These are phyloP conservation scores for Craniophora ligustri DNA, from an alignment of 2,888 invertebrate genomes.

Conservation along the genomic window DNA sequence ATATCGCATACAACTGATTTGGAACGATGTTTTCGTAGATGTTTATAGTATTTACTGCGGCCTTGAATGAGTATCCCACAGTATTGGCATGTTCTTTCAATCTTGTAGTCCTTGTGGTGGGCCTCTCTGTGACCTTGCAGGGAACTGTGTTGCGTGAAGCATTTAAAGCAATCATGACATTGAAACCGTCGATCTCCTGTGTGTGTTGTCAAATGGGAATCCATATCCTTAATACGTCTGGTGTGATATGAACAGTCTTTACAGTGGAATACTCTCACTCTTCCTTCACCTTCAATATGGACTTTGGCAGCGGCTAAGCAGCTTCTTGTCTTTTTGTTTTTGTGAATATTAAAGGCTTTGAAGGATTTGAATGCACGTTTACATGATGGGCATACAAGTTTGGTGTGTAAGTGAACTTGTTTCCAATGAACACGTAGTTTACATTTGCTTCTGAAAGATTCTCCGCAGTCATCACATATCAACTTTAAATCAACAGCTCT, in stretches of 20 bases:
- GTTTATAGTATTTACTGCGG: conserved; percentile 66
- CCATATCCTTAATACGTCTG: conserved; percentile 66
- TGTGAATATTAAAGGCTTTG: conserved; percentile 64
- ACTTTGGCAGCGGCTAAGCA: conserved; percentile 58
- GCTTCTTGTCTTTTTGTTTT: conserved; percentile 49
- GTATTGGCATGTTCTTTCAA: conserved; percentile 71
- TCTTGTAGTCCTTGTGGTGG: conserved; percentile 63
- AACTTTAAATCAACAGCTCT: conserved; percentile 37
- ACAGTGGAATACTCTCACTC: conserved; percentile 54
- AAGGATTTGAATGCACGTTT: conserved; percentile 65
- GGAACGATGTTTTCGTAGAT: conserved; percentile 64
- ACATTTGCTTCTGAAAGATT: conserved; percentile 63
- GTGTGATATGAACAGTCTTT: conserved; percentile 71
- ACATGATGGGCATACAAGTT: conserved; percentile 58
- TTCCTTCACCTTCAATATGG: conserved; percentile 68
- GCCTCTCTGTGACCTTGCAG: conserved; percentile 70
- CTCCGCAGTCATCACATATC: conserved; percentile 60
- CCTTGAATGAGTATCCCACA: conserved; percentile 76
- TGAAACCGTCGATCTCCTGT: conserved; percentile 70
- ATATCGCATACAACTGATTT: conserved; percentile 39
- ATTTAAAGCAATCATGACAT: conserved; percentile 69
- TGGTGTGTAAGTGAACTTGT: conserved; percentile 52
- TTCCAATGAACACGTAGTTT: conserved; percentile 68
- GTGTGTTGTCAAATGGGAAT: conserved; percentile 68
- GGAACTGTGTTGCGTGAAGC: conserved; percentile 71